These are phyloP conservation scores for Leptoclinus maculatus DNA, from an alignment of 2,797 vertebrate genomes.

Conservation along the genomic window DNA sequence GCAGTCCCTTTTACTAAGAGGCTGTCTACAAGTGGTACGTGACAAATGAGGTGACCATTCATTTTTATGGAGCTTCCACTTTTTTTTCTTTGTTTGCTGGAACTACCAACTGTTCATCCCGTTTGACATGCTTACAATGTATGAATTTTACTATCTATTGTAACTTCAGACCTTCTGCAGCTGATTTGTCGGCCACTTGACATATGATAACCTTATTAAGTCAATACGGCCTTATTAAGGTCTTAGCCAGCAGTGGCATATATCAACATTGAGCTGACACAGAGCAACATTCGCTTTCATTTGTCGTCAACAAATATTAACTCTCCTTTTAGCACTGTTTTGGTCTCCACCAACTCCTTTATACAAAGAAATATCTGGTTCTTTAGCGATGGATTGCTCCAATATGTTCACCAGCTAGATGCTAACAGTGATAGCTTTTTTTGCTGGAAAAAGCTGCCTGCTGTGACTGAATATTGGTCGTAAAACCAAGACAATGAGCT, in stretches of 20 bases:
- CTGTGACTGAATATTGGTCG: neutral
- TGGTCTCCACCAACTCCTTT: neutral
- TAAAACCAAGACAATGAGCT: conserved; percentile 12
- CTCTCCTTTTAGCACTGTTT: neutral
- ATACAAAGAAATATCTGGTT: neutral
- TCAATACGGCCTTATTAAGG: neutral
- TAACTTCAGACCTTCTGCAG: neutral
- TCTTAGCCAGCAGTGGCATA: neutral
- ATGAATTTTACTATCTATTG: neutral
- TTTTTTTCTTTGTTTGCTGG: neutral
- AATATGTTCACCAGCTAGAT: neutral
- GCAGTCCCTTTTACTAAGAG: conserved; percentile 32
- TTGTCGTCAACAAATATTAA: neutral
- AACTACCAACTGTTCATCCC: neutral
- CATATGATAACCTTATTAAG: neutral
- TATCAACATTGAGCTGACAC: neutral
- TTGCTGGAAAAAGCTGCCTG: neutral
- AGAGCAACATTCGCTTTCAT: neutral
- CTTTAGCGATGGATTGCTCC: neutral
- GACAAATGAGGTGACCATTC: conserved; percentile 36
- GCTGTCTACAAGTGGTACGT: conserved; percentile 38
- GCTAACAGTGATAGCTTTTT: neutral
- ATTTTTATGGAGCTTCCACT: conserved; percentile 9
- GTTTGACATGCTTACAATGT: neutral
- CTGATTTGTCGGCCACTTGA: neutral